These are phyloP conservation scores for Schlechtendalia chinensis DNA, from an alignment of 1,140 invertebrate species.

Conservation along the genomic window DNA sequence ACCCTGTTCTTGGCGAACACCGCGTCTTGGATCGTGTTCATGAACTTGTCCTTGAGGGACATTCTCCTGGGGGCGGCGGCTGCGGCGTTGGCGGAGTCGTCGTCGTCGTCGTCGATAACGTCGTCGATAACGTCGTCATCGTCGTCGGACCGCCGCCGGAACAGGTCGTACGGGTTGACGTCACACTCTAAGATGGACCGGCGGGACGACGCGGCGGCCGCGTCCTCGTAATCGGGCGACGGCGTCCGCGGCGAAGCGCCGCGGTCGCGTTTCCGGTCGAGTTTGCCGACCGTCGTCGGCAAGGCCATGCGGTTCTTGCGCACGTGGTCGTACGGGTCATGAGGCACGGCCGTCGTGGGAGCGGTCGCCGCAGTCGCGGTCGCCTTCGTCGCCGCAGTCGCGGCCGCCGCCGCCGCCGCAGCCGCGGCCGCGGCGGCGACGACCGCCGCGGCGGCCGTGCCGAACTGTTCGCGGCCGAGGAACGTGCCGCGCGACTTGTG, in stretches of 20 bases:
- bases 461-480: slow-evolving; percentile 60
- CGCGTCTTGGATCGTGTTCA: slow-evolving; percentile 45
- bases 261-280: slow-evolving; percentile 59
- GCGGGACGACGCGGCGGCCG: slow-evolving; percentile 21
- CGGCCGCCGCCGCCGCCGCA: slow-evolving; percentile 71
- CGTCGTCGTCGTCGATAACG: slow-evolving; percentile 56
- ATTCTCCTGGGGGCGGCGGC: slow-evolving; percentile 54
- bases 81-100: slow-evolving; percentile 55
- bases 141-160: slow-evolving; percentile 57
- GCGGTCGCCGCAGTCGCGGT: slow-evolving; percentile 60
- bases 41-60: slow-evolving; percentile 46
- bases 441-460: slow-evolving; percentile 60
- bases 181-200: slow-evolving; percentile 77
- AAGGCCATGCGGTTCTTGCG: slow-evolving; percentile 66
- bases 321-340: slow-evolving; percentile 79
- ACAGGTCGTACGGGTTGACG: slow-evolving; percentile 80
- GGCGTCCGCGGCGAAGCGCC: slow-evolving; percentile 56
- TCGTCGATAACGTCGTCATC: slow-evolving; percentile 50
- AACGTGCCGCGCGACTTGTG: slow-evolving; percentile 56
- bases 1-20: slow-evolving; percentile 10
- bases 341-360: slow-evolving; percentile 53
- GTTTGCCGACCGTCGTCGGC: slow-evolving; percentile 59
- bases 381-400: slow-evolving; percentile 76
- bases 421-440: slow-evolving; percentile 68
- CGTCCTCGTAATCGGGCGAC: slow-evolving; percentile 52